These are phyloP conservation scores for Entomobrya multifasciata DNA, from an alignment of 2,888 invertebrate genomes.

Conservation along the genomic window DNA sequence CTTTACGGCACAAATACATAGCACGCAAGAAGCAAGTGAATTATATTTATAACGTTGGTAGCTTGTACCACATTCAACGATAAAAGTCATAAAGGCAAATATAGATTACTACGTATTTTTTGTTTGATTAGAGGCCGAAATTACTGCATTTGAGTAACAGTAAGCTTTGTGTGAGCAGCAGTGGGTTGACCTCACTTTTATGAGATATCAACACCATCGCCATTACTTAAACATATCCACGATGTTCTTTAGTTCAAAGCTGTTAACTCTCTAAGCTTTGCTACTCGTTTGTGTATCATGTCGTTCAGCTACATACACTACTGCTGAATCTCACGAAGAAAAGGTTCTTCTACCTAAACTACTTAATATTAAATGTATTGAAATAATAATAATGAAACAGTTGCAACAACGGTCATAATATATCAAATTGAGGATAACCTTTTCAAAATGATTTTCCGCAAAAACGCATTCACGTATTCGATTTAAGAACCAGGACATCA, in stretches of 20 bases:
- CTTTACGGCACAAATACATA: neutral
- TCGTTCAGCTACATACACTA: conserved; percentile 13
- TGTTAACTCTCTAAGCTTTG: neutral
- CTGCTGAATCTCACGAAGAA: too few species aligned
- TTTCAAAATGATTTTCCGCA: conserved; percentile 23
- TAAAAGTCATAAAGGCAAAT: conserved; percentile 8
- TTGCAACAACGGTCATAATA: conserved; percentile 1
- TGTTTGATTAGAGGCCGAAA: conserved; percentile 8
- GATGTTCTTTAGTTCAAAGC: conserved; percentile 51
- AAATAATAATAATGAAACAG: neutral
- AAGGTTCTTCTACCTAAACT: too few species aligned
- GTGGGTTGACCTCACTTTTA: conserved; percentile 49
- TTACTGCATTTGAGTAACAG: neutral
- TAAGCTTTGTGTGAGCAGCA: neutral
- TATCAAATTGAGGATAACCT: conserved; percentile 43
- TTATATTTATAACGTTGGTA: neutral
- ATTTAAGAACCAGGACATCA: conserved; percentile 14
- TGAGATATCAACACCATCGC: conserved; percentile 48
- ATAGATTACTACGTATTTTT: conserved; percentile 13
- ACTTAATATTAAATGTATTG: too few species aligned
- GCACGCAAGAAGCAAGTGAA: neutral
- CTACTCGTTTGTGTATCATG: too few species aligned
- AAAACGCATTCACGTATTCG: neutral
- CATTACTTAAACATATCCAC: conserved; percentile 48
- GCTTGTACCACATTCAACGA: neutral